phyloP scores from a whole-genome alignment of 2,888 invertebrate species.

The Priocnemis perturbator region DNA sequence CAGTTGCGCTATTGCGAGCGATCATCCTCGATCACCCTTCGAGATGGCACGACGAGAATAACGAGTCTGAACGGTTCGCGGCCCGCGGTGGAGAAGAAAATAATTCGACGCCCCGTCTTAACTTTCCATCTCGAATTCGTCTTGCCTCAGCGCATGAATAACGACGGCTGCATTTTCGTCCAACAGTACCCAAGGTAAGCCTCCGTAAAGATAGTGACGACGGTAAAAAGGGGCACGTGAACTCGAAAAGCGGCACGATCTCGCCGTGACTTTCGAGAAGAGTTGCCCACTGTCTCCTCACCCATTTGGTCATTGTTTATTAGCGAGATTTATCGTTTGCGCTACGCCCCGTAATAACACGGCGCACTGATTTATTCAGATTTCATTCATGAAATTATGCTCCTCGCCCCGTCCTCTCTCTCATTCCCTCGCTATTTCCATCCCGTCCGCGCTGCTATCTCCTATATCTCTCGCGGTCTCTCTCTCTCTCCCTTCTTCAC shows the following conservation, averaged over 20 bases:
- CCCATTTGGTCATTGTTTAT: constrained; percentile 53
- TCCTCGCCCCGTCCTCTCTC: constrained; percentile 11
- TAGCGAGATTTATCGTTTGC: constrained; percentile 54
- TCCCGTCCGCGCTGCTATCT: too few relatives aligned
- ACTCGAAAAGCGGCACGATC: constrained; percentile 7
- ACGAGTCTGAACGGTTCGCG: not conserved
- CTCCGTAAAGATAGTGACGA: constrained; percentile 17
- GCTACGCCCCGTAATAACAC: constrained; percentile 54
- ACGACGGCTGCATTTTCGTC: constrained; percentile 7
- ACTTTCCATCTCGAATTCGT: constrained; percentile 7
- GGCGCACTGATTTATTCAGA: constrained; percentile 57
- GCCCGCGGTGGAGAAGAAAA: not conserved
- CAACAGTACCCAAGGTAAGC: constrained; percentile 12
- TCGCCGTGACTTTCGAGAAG: constrained; percentile 10
- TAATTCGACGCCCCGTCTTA: not conserved
- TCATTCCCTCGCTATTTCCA: not conserved
- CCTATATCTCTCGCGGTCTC: not conserved
- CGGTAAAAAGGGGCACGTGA: constrained; percentile 14
- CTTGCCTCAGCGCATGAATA: not conserved
- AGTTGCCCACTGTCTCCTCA: constrained; percentile 12
- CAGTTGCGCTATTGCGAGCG: not conserved
- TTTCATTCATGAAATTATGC: constrained; percentile 65
- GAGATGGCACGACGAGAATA: not conserved
- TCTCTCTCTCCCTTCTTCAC: not conserved
- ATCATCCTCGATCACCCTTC: not conserved